A percentile compares a stretch with the other conserved stretches of the same genome.
Evolutionary conservation across 2,888 invertebrate species (phyloP).

Genomic region (Tipula lateralis): DNA sequence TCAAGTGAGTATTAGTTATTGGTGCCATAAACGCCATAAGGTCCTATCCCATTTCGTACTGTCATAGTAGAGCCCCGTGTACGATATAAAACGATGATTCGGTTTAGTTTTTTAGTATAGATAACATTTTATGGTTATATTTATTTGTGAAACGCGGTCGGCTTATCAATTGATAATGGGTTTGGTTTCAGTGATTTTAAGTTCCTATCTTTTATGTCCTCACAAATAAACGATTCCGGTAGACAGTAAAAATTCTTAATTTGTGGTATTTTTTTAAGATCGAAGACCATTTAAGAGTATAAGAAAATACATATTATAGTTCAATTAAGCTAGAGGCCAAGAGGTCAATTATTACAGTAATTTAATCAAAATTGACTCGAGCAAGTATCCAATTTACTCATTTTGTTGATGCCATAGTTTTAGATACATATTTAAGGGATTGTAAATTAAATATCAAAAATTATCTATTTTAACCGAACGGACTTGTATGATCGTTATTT

Average conservation of each 20-base stretch:
- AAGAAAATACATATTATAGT: not conserved
- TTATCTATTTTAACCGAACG: no score
- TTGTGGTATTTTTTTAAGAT: not conserved
- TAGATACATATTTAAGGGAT: no score
- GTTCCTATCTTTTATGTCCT: not conserved
- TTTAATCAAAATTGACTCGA: no score
- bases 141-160: not conserved
- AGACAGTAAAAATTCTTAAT: not conserved
- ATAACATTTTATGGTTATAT: not conserved
- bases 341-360: not conserved
- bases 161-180: not conserved
- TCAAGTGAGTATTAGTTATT: slow-evolving; percentile 50
- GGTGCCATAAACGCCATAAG: no score
- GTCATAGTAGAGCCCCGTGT: no score
- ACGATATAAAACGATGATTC: not conserved
- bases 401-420: no score
- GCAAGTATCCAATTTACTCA: no score
- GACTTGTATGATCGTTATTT: no score
- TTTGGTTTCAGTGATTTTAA: not conserved
- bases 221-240: not conserved
- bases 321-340: not conserved
- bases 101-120: not conserved
- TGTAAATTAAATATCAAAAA: no score
- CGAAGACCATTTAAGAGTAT: not conserved
- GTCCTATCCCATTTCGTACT: no score